Evolutionary conservation across 2,113 vertebrate species (phyloP), one percentile per base, ranked within the genome.

Genomic region (Falco punctatus): DNA sequence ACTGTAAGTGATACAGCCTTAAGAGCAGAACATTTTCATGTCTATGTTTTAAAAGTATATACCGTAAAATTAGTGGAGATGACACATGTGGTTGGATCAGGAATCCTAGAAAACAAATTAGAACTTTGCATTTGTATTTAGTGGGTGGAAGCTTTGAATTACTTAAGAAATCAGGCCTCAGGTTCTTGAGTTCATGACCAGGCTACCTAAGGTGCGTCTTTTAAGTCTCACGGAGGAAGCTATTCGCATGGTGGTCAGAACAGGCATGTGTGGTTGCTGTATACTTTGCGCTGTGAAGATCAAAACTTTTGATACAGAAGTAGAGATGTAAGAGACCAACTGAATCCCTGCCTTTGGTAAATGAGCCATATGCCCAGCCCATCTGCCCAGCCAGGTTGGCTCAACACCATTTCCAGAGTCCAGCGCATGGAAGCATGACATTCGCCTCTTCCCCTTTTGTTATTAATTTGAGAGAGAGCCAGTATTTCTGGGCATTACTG

Each of bases 321-420:
- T 57, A 15, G 40, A 42, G 81, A 75, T 85, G 62, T 55, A 92
- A 51, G 46, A 86, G 57, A 70, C 18, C 55, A 59, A 19, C 91
- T 82, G 30, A 59, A 46, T 48, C 19, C 16, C 13, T 74, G 79
- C 64, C 38, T 78, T 58, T 86, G 67, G 80, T 90, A 51, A 88
- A 86, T 88, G 82, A 95, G 85, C 92, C 81, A 18, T 85, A 49
- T 61, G 78, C 57, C 74, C 49, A 22, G 55, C 88, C 86, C 79
- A 69, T 92, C 92, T 96, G 95, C 86, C 78, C 79, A 70, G 49
- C 33, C 69, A 55, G 62, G 35, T 55, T 91, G 91, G 77, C 61
- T 92, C 51, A 57, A 0, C 33, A 90, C 55, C 0, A 0, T 66
- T 62, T 74, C 24, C 57, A 55, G 62, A 79, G 54, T 73, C 72